Evolutionary conservation across 2,888 invertebrate species (phyloP).

Genomic region (Julus scanicus): DNA sequence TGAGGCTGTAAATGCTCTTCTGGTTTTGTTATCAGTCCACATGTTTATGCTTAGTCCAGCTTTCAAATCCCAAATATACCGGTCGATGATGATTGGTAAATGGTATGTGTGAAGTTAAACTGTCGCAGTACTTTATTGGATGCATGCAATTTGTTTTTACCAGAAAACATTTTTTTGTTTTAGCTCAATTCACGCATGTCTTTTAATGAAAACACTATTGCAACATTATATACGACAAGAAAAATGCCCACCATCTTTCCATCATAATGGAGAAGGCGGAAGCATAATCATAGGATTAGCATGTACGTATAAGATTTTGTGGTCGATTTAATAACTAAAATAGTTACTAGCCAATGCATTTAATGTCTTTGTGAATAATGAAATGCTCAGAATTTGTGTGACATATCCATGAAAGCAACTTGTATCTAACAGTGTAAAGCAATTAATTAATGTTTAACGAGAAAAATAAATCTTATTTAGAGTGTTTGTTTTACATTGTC

Average conservation of each 20-base stretch:
- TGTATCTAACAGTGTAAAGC: no score
- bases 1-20: conserved; percentile 86
- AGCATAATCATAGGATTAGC: conserved; percentile 85
- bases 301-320: conserved; percentile 65
- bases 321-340: background rate
- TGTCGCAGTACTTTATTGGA: background rate
- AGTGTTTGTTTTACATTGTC: no score
- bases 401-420: no score
- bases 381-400: no score
- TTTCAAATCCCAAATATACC: conserved; percentile 78
- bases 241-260: conserved; percentile 77
- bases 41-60: conserved; percentile 79
- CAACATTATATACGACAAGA: conserved; percentile 78
- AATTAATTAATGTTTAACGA: no score
- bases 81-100: conserved; percentile 68
- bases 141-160: background rate
- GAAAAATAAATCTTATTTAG: no score
- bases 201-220: conserved; percentile 82
- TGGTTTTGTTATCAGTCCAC: conserved; percentile 90
- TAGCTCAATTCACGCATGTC: conserved; percentile 78
- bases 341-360: no score
- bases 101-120: conserved; percentile 62
- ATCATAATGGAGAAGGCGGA: conserved; percentile 74
- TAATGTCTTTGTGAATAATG: no score
- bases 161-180: background rate